Percentiles rank a stretch among this genome's conserved stretches.
Conservation (phyloP, 2,888 invertebrate species). For the Gerris lacustris region DNA sequence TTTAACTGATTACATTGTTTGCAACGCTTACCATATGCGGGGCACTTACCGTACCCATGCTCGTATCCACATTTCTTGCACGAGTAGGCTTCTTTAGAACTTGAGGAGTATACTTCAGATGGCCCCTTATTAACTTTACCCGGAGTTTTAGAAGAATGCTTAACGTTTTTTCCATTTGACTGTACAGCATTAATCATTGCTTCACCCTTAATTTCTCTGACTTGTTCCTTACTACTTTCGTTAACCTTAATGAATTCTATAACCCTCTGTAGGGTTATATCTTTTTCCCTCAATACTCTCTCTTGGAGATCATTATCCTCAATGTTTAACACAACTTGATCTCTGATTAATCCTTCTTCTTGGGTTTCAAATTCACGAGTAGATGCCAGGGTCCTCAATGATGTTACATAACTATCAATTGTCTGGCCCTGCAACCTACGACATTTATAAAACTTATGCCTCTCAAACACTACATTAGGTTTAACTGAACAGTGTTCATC, state of each 20-base stretch:
- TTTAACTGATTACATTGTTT: background rate
- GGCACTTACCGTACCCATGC: background rate
- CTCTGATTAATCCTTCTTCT: background rate
- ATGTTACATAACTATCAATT: slow-evolving; percentile 8
- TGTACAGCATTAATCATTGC: background rate
- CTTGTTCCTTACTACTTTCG: background rate
- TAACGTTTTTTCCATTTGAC: background rate
- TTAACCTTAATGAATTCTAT: background rate
- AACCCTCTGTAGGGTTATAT: background rate
- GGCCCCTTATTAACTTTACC: too few species aligned
- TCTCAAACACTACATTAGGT: slow-evolving; percentile 6
- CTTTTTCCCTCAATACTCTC: background rate
- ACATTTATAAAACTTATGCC: slow-evolving; percentile 2
- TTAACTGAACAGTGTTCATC: slow-evolving; percentile 10
- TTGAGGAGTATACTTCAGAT: too few species aligned
- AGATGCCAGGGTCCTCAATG: background rate
- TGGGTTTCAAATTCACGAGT: background rate
- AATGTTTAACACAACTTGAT: background rate
- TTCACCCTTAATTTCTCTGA: background rate
- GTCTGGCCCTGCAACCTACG: slow-evolving; percentile 1
- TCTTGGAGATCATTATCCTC: background rate
- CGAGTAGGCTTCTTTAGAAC: too few species aligned
- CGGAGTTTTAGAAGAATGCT: too few species aligned
- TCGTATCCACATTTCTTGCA: background rate
- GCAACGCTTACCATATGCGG: background rate